Conservation (phyloP, 2,113 vertebrate genomes). For the Myotis brandtii region DNA sequence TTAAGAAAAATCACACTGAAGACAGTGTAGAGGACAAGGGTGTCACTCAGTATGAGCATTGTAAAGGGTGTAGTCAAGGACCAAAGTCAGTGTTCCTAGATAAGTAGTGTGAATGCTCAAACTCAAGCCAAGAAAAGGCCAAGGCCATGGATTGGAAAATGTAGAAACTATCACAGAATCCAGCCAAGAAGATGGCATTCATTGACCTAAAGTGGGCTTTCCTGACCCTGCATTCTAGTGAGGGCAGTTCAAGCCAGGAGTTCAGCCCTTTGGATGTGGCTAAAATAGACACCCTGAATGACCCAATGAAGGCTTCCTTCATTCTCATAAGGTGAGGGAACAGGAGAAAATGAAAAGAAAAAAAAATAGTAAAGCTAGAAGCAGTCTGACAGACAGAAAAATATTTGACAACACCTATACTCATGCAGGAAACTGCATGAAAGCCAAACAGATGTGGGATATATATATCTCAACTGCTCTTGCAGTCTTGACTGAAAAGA, state of each 20-base stretch:
- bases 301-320: neutral
- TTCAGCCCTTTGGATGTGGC: neutral
- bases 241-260: neutral
- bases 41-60: neutral
- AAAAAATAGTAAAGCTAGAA: neutral
- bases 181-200: neutral
- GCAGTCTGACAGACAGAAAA: neutral
- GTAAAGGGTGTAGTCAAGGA: neutral
- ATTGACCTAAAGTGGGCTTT: neutral
- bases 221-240: neutral
- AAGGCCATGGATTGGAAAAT: neutral
- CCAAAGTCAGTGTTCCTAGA: neutral
- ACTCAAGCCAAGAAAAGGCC: neutral
- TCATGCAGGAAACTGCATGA: neutral
- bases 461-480: neutral
- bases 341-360: neutral
- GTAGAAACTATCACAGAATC: constrained; percentile 23
- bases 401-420: neutral
- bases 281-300: neutral
- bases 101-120: neutral
- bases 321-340: neutral
- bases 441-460: too few species aligned
- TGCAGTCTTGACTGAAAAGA: neutral
- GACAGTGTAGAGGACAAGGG: neutral
- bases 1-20: constrained; percentile 21